These are phyloP conservation scores for Ophioninae sp. DNA, from an alignment of 2,888 invertebrate species.

Conservation along the genomic window DNA sequence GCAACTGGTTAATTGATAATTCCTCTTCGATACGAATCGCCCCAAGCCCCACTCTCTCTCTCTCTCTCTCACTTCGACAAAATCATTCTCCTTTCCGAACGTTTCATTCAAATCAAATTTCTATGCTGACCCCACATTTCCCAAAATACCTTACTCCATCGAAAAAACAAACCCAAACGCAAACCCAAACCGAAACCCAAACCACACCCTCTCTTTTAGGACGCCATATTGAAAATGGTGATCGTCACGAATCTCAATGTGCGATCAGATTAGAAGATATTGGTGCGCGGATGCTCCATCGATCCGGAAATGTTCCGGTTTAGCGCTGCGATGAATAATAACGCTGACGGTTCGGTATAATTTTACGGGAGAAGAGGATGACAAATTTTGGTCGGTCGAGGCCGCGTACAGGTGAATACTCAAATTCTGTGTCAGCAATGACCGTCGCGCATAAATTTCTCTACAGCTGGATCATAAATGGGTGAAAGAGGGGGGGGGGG, in stretches of 20 bases:
- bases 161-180: no score
- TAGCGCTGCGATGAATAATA: slow-evolving; percentile 41
- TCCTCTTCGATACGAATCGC: neutral
- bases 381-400: slow-evolving; percentile 2
- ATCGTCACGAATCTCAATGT: neutral
- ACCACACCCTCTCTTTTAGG: neutral
- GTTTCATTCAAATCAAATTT: no score
- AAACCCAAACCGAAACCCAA: neutral
- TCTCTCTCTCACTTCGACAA: no score
- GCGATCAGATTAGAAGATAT: neutral
- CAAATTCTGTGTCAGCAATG: slow-evolving; percentile 57
- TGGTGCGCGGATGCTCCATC: slow-evolving; percentile 1
- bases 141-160: no score
- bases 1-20: neutral
- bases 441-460: slow-evolving; percentile 55
- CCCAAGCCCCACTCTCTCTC: no score
- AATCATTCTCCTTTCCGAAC: no score
- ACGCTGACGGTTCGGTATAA: slow-evolving; percentile 39
- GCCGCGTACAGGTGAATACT: slow-evolving; percentile 25
- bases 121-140: no score
- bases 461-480: slow-evolving; percentile 54
- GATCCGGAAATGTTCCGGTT: slow-evolving; percentile 15
- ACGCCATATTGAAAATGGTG: neutral
- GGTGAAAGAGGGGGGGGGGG: neutral
- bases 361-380: slow-evolving; percentile 33